Evolutionary conservation across 2,888 invertebrate genomes (phyloP).

Genomic region (Germaria angustata): DNA sequence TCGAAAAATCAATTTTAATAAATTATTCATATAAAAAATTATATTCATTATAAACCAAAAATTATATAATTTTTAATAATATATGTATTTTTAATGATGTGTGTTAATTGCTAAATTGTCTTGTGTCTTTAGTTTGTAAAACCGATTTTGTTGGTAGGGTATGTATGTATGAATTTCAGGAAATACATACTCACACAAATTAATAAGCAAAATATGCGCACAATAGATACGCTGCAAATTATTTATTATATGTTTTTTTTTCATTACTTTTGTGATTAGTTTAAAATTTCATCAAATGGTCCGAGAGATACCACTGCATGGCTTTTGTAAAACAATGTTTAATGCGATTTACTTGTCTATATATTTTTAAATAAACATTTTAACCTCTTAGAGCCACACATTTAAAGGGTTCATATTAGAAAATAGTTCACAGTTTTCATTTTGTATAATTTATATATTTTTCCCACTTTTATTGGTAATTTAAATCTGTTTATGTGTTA

Average conservation of each 20-base stretch:
- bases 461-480: no score
- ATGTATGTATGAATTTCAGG: not conserved
- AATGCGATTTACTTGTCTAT: conserved; percentile 31
- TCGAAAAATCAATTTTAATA: conserved; percentile 55
- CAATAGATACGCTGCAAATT: conserved; percentile 1
- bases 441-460: no score
- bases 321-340: conserved; percentile 74
- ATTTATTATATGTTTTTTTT: not conserved
- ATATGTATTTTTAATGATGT: conserved; percentile 49
- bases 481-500: no score
- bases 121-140: conserved; percentile 46
- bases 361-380: not conserved
- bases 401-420: no score
- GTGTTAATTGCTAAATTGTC: conserved; percentile 61
- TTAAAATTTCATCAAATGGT: conserved; percentile 68
- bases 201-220: not conserved
- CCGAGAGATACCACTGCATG: conserved; percentile 81
- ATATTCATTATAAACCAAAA: conserved; percentile 17
- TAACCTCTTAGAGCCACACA: no score
- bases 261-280: not conserved
- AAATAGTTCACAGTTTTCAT: no score
- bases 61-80: conserved; percentile 21
- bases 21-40: conserved; percentile 24
- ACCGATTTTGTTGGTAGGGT: conserved; percentile 16
- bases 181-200: not conserved